phyloP scores from a whole-genome alignment of 2,797 vertebrate genomes.

The Myotis pilosus region DNA sequence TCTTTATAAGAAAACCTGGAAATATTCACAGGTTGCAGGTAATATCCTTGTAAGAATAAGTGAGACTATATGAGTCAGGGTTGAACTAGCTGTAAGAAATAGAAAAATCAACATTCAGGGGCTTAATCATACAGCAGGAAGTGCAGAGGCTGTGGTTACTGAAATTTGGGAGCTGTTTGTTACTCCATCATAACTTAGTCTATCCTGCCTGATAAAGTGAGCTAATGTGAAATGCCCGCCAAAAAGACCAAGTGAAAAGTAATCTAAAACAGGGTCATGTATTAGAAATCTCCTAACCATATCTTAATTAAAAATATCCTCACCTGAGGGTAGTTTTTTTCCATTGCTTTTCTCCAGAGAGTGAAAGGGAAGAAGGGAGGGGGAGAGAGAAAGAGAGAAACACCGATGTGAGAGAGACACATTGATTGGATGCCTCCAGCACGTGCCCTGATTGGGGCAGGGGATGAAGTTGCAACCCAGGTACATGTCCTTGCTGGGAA shows the following conservation, averaged over 20 bases:
- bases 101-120: neutral
- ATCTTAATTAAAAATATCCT: neutral
- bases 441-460: no score
- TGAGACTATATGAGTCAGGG: neutral
- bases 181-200: neutral
- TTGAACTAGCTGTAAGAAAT: neutral
- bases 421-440: no score
- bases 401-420: no score
- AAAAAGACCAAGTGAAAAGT: neutral
- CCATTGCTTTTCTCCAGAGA: no score
- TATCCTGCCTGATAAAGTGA: neutral
- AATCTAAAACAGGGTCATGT: neutral
- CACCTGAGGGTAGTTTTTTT: no score
- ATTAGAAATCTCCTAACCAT: neutral
- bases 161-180: neutral
- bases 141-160: neutral
- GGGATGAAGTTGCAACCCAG: no score
- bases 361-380: no score
- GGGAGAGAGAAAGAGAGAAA: no score
- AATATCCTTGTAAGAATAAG: neutral
- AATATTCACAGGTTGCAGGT: neutral
- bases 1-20: conserved; percentile 11
- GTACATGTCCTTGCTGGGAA: no score
- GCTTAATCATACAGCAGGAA: neutral
- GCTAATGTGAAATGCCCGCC: neutral